A percentile compares a stretch with the other conserved stretches of the same genome.
These are phyloP conservation scores for Drosophila neocordata DNA, from an alignment of 1,140 invertebrate genomes.

Conservation along the genomic window DNA sequence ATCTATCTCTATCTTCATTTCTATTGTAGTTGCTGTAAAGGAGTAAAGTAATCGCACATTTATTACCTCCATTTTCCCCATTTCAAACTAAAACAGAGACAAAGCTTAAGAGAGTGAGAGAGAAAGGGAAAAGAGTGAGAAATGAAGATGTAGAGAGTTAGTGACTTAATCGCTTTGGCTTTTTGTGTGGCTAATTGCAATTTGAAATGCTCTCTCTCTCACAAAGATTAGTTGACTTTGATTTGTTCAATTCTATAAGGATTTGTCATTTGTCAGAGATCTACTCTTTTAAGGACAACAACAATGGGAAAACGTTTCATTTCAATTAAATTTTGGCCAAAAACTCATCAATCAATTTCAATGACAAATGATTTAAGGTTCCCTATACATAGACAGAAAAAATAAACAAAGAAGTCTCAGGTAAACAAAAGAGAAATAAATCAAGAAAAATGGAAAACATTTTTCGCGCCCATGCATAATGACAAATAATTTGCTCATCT, in stretches of 20 bases:
- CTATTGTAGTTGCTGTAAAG: background rate
- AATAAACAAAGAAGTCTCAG: constrained; percentile 11
- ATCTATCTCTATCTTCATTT: background rate
- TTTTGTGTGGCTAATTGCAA: constrained; percentile 61
- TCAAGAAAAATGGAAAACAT: constrained; percentile 41
- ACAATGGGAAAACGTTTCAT: background rate
- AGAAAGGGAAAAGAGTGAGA: background rate
- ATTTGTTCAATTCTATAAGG: constrained; percentile 33
- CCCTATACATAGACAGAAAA: constrained; percentile 30
- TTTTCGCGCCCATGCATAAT: constrained; percentile 50
- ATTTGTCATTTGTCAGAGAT: constrained; percentile 4
- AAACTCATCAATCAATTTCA: constrained; percentile 50
- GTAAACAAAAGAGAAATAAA: constrained; percentile 50
- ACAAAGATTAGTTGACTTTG: constrained; percentile 44
- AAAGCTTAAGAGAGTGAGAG: background rate
- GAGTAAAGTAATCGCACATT: constrained; percentile 55
- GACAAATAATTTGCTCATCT: constrained; percentile 53
- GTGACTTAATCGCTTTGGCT: constrained; percentile 46
- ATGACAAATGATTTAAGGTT: constrained; percentile 33
- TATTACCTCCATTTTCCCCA: constrained; percentile 41
- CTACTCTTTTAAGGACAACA: background rate
- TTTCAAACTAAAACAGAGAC: background rate
- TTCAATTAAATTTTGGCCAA: constrained; percentile 5
- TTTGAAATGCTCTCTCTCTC: constrained; percentile 51
- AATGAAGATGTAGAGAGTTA: background rate